Percentiles rank a stretch among this genome's conserved stretches.
Conservation (phyloP, 2,888 invertebrate genomes). For the Phasia obesa region DNA sequence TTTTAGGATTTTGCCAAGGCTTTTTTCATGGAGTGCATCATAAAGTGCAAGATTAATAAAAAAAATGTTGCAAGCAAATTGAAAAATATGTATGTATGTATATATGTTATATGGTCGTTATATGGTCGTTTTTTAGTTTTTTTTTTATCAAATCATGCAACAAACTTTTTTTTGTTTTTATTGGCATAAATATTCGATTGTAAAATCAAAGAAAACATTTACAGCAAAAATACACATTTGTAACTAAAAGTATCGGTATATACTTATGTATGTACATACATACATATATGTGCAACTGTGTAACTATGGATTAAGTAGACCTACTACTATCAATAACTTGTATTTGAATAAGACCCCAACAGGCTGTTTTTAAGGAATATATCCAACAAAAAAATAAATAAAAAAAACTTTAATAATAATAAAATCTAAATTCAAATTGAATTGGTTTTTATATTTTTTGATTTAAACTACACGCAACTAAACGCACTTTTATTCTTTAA, state of each 20-base stretch:
- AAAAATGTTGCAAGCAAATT: slow-evolving; percentile 34
- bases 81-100: slow-evolving; percentile 35
- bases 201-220: slow-evolving; percentile 53
- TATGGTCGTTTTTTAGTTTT: neutral
- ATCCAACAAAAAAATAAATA: neutral
- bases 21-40: slow-evolving; percentile 32
- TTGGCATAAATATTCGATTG: slow-evolving; percentile 54
- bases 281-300: neutral
- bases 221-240: slow-evolving; percentile 10
- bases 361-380: slow-evolving; percentile 11
- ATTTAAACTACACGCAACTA: slow-evolving; percentile 56
- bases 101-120: too few relatives aligned
- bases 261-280: neutral
- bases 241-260: slow-evolving; percentile 15
- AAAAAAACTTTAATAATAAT: slow-evolving; percentile 32
- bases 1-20: slow-evolving; percentile 66
- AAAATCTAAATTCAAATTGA: slow-evolving; percentile 55
- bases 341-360: slow-evolving; percentile 46
- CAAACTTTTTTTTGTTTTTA: slow-evolving; percentile 12
- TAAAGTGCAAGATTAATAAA: neutral
- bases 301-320: slow-evolving; percentile 26
- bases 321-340: slow-evolving; percentile 57
- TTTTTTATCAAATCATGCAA: slow-evolving; percentile 60
- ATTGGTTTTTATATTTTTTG: slow-evolving; percentile 24
- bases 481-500: slow-evolving; percentile 49